Evolutionary conservation across 2,113 vertebrate genomes (phyloP), one percentile per base, ranked within the genome.

Genomic region (Macquaria australasica): DNA sequence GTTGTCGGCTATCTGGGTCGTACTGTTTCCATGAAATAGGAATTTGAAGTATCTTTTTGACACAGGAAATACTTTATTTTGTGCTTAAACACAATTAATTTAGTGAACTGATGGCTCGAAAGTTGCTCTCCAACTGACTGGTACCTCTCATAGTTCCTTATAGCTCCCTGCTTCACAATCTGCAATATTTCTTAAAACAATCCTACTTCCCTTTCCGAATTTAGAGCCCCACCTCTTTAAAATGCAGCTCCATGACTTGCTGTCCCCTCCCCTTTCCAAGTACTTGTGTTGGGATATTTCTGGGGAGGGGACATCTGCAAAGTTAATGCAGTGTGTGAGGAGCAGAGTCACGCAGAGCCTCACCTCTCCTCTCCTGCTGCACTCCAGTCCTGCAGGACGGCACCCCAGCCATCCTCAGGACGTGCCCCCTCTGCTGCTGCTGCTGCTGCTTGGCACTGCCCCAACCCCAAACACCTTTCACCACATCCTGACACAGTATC

Each of bases 251-350:
- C 25, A 60, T 41, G 31, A 70, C 70, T 70, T 31, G 72, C 80
- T 12, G 41, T 45, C 41, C 59, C 62, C 84, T 64, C 73, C 70
- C 60, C 28, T 63, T 84, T 74, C 53, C 55, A 75, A 83, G 75
- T 83, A 45, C 74, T 85, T 58, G 68, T 73, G 68, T 81, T 79
- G 80, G 74, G 83, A 89, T 86, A 83, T 88, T 88, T 94, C 71
- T 90, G 59, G 62, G 84, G 76, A 82, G 84, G 86, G 79, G 90
- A 92, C 83, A 90, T 91, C 89, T 93, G 93, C 93, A 93, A 85
- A 89, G 87, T 77, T 90, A 90, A 87, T 85, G 88, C 87, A 88
- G 88, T 79, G 50, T 64, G 83, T 66, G 74, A 86, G 84, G 81
- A 91, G 82, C 85, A 62, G 64, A 89, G 84, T 90, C 68, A 85